Conservation (phyloP, 2,888 invertebrate species). For the Rhogogaster chlorosoma region DNA sequence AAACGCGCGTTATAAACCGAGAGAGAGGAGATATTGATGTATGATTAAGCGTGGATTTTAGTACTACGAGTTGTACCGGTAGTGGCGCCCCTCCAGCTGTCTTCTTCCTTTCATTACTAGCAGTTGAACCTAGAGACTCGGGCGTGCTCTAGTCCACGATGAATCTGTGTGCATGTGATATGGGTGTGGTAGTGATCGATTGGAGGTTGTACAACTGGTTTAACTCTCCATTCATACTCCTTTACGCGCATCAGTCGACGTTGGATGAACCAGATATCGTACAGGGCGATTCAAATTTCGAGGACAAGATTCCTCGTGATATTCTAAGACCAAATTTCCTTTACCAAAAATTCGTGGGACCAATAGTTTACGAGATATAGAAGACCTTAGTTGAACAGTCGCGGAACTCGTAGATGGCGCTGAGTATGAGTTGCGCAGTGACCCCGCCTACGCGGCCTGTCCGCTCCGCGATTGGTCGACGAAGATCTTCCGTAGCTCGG, state of each 20-base stretch:
- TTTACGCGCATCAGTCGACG: not conserved
- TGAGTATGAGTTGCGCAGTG: no score
- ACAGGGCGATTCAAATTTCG: not conserved
- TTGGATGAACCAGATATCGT: not conserved
- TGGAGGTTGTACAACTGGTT: constrained; percentile 7
- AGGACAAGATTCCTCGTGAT: no score
- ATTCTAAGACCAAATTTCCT: no score
- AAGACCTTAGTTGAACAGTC: no score
- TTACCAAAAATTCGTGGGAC: no score
- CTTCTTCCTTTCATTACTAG: constrained; percentile 11
- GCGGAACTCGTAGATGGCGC: no score
- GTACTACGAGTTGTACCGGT: not conserved
- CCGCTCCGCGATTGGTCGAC: no score
- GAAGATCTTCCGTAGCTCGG: no score
- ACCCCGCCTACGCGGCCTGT: no score
- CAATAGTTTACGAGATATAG: no score
- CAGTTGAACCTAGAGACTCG: not conserved
- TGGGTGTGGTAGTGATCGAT: not conserved
- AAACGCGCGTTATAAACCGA: not conserved
- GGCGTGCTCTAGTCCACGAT: no score
- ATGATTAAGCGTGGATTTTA: constrained; percentile 6
- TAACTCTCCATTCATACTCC: not conserved
- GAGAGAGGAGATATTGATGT: not conserved
- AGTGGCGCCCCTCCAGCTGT: constrained; percentile 1
- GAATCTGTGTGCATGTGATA: no score